Conservation (phyloP, 2,797 vertebrate species). For the Spondyliosoma cantharus region DNA sequence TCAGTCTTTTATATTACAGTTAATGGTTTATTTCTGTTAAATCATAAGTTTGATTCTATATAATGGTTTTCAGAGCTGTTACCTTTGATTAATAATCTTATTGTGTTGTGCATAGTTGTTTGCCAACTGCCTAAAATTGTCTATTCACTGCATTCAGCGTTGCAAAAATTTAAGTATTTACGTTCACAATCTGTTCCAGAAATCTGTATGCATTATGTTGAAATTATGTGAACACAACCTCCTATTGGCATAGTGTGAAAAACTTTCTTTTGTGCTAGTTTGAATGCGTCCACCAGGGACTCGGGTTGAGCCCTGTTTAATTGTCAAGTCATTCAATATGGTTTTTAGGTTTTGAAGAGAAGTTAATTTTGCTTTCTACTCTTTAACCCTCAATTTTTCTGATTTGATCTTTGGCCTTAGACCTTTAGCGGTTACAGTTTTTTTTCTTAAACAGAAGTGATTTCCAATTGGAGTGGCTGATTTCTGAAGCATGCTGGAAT, state of each 20-base stretch:
- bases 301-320: conserved; percentile 38
- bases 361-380: conserved; percentile 31
- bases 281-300: conserved; percentile 31
- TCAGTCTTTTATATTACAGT: conserved; percentile 7
- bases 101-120: conserved; percentile 75
- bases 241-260: conserved; percentile 52
- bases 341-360: conserved; percentile 37
- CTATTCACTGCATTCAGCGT: conserved; percentile 76
- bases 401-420: conserved; percentile 35
- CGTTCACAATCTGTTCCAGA: conserved; percentile 21
- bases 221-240: conserved; percentile 42
- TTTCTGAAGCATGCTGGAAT: conserved; percentile 52
- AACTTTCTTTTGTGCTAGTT: conserved; percentile 21
- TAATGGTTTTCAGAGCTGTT: conserved; percentile 19
- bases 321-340: conserved; percentile 30
- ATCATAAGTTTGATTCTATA: conserved; percentile 14
- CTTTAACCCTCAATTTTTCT: conserved; percentile 8
- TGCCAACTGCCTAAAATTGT: conserved; percentile 85
- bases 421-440: conserved; percentile 11
- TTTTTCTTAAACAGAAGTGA: conserved; percentile 5
- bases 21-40: conserved; percentile 7
- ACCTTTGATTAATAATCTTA: conserved; percentile 17
- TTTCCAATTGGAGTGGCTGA: conserved; percentile 67
- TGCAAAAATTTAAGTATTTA: conserved; percentile 43
- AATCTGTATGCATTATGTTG: conserved; percentile 24